A percentile compares a stretch with the other conserved stretches of the same genome.
phyloP scores from a whole-genome alignment of 2,113 vertebrate genomes.

The Planiliza haematocheilus region DNA sequence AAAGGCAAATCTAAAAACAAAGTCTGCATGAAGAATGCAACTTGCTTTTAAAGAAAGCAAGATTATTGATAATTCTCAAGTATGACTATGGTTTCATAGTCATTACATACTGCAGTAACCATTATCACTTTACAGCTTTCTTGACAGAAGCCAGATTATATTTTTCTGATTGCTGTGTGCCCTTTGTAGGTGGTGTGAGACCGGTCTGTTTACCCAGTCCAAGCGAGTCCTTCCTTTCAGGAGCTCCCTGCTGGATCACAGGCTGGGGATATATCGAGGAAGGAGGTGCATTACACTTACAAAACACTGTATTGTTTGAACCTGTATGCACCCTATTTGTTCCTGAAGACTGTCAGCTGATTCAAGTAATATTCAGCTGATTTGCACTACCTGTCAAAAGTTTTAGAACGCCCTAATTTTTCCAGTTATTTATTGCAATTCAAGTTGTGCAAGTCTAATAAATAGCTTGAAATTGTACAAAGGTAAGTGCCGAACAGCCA shows the following conservation, averaged over 20 bases:
- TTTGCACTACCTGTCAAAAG: too few relatives aligned
- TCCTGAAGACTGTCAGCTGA: background rate
- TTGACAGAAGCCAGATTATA: background rate
- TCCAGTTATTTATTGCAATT: too few relatives aligned
- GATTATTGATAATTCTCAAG: too few relatives aligned
- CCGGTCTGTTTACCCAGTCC: conserved; percentile 82
- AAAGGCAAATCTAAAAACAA: too few relatives aligned
- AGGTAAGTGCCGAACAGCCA: too few relatives aligned
- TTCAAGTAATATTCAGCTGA: too few relatives aligned
- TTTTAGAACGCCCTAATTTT: too few relatives aligned
- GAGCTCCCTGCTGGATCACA: conserved; percentile 82
- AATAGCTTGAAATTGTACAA: too few relatives aligned
- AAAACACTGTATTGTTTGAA: background rate
- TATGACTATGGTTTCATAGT: background rate
- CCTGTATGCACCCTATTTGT: background rate
- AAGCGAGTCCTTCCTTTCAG: conserved; percentile 73
- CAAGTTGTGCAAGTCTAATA: too few relatives aligned
- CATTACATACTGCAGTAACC: background rate
- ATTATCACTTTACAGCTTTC: conserved; percentile 23
- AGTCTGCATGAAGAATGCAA: too few relatives aligned
- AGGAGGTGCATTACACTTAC: conserved; percentile 69
- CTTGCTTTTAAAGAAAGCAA: too few relatives aligned
- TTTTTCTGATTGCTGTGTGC: background rate
- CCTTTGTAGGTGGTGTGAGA: conserved; percentile 70
- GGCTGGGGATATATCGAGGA: conserved; percentile 83